phyloP scores from a whole-genome alignment of 2,797 vertebrate genomes.

The Sebastes oblongus region DNA sequence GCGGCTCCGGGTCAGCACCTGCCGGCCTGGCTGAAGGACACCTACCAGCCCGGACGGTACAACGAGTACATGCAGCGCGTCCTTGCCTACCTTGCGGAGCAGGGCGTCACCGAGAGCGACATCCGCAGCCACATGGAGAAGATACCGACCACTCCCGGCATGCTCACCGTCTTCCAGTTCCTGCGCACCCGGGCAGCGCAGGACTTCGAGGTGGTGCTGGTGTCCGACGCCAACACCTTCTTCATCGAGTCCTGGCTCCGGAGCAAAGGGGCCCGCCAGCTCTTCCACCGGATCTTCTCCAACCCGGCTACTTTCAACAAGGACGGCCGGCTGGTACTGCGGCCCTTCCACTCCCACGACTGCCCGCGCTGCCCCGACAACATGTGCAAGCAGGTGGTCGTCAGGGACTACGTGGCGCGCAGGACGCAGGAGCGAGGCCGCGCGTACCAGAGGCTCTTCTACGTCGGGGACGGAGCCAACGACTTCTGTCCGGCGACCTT shows the following conservation, averaged over 20 bases:
- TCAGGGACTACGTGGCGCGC: conserved; percentile 88
- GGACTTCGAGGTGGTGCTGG: conserved; percentile 90
- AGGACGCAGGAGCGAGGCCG: conserved; percentile 84
- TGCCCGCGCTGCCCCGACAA: conserved; percentile 91
- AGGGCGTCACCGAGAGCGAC: conserved; percentile 86
- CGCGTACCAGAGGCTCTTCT: conserved; percentile 89
- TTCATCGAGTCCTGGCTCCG: conserved; percentile 90
- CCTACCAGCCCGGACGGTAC: conserved; percentile 87
- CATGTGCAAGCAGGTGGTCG: conserved; percentile 94
- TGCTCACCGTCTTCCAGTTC: conserved; percentile 89
- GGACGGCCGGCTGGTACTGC: conserved; percentile 86
- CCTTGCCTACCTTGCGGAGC: conserved; percentile 89
- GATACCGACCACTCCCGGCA: conserved; percentile 90
- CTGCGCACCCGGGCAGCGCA: conserved; percentile 84
- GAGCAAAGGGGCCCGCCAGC: conserved; percentile 78
- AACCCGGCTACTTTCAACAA: conserved; percentile 91
- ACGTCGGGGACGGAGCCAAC: conserved; percentile 95
- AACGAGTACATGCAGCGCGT: conserved; percentile 95
- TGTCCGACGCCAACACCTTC: conserved; percentile 94
- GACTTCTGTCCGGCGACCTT: conserved; percentile 91
- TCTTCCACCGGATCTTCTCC: conserved; percentile 91
- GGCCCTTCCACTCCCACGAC: conserved; percentile 92
- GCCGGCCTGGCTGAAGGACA: conserved; percentile 86
- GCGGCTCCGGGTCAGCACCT: conserved; percentile 86
- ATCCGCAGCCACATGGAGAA: conserved; percentile 87